Base-by-base conservation (phyloP, 2,797 vertebrate genomes). In the Gila robusta region DNA sequence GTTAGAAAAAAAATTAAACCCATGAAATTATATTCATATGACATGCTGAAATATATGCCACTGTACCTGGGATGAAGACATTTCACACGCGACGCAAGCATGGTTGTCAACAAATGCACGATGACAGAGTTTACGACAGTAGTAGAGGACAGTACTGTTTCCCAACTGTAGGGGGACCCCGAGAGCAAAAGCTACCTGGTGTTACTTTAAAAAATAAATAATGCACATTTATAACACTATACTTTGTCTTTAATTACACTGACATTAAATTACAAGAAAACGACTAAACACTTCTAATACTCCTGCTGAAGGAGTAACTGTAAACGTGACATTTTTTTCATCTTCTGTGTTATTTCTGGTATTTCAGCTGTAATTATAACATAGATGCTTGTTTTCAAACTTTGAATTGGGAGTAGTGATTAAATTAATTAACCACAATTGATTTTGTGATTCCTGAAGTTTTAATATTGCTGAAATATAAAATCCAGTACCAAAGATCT, bases 401-500 rank as follows among this genome's bases (percentile, higher is more conserved):
- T 52, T 17, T 0, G 19, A 54, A 17, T 8, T 47, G 14, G 41
- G 71, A 49, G 16, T 17, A 28, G n/a, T 47, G 39, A 6, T 72
- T 11, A 14, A 66, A 66, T 28, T 17, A 71, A 41, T 44, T 44
- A 49, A 16, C 47, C 1, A 49, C 17, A 52, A 52, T 28, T 26
- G n/a, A 73, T 47, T 73, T 73, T 26, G 23, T 8, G 12, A 28
- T 72, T 47, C 16, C 41, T 44, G 14, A 72, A 44, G 23, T 72
- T 70, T 70, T 6, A 44, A 44, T 19, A 74, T 32, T 28, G n/a
- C 1, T 28, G 3, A 44, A 26, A n/a, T 56, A 54, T 81, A 16
- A 8, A 70, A n/a, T 78, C 1, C 19, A 73, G 54, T 91, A 94
- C 95, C 59, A 44, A 88, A 70, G 89, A 21, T 88, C 92, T 92